Base-by-base conservation (phyloP, 2,888 invertebrate species). In the Autographa pulchrina region DNA sequence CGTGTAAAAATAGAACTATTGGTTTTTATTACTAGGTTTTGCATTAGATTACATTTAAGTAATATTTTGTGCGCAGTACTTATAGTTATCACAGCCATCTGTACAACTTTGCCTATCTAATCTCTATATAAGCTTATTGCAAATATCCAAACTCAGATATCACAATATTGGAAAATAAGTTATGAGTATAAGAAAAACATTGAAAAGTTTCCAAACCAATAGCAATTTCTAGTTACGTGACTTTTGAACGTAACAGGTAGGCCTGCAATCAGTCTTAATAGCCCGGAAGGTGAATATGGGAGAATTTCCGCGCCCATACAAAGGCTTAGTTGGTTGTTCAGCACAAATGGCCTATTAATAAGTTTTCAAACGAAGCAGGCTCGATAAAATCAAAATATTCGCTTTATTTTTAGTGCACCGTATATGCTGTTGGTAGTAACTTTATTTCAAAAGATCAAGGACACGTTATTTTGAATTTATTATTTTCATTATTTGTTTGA, bases 201-300 rank as follows among this genome's bases (percentile, higher is more conserved):
- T 48, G 14, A 62, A 5, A 31, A 25, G n/a, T 43, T 62, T 25
- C 43, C 62, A n/a, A 14, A 43, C 11, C 43, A 16, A 62, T 62
- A 25, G 13, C 48, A 31, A 25, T 16, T 48, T 16, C 38, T 62
- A n/a, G 54, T 56, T 56, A 56, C 25, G 25, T 25, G 62, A 59
- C 9, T 43, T 43, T 59, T 14, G 1, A 66, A 20, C 59, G 41
- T 66, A 52, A 66, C 60, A 60, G 18, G 65, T 65, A 58, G 48
- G 62, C 7, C 20, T 25, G 16, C 35, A 54, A 35, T 52, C 64
- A 11, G 35, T 56, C 64, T 62, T 62, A 62, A 62, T 43, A 20
- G 41, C 20, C 61, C 61, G 62, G 62, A 62, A 62, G 41, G 41
- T 4, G 25, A 59, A 32, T 32, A 32, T 59, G 59, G 59, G 54